phyloP scores from a whole-genome alignment of 1,140 invertebrate species.

The Caenorhabditis brenneri region DNA sequence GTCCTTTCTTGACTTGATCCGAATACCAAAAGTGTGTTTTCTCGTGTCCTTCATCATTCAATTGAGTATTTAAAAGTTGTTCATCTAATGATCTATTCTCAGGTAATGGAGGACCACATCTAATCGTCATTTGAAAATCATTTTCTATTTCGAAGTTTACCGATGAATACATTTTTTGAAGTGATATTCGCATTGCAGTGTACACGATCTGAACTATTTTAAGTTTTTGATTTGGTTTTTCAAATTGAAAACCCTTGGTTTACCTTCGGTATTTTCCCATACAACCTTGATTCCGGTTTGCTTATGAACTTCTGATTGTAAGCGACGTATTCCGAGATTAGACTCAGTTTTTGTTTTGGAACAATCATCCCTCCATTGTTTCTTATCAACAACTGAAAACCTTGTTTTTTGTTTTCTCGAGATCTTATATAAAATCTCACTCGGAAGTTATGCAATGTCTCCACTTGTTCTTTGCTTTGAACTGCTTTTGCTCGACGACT shows the following conservation, averaged over 20 bases:
- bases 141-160: constrained; percentile 19
- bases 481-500: not conserved
- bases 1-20: constrained; percentile 24
- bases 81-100: constrained; percentile 25
- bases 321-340: not conserved
- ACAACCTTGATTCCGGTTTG: constrained; percentile 23
- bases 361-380: constrained; percentile 35
- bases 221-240: not conserved
- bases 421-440: not conserved
- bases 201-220: not conserved
- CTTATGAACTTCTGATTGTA: constrained; percentile 23
- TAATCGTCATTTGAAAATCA: not conserved
- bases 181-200: constrained; percentile 8
- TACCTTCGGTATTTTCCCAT: constrained; percentile 14
- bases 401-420: too few relatives aligned
- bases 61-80: not conserved
- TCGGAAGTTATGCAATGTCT: constrained; percentile 13
- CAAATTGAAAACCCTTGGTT: not conserved
- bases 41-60: constrained; percentile 15
- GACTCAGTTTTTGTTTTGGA: not conserved
- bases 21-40: constrained; percentile 22
- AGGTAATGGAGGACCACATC: not conserved
- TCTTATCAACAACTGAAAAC: not conserved
- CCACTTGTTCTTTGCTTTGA: constrained; percentile 22
- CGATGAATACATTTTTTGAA: constrained; percentile 8